phyloP scores from a whole-genome alignment of 2,113 vertebrate species.

The Tenrec ecaudatus region DNA sequence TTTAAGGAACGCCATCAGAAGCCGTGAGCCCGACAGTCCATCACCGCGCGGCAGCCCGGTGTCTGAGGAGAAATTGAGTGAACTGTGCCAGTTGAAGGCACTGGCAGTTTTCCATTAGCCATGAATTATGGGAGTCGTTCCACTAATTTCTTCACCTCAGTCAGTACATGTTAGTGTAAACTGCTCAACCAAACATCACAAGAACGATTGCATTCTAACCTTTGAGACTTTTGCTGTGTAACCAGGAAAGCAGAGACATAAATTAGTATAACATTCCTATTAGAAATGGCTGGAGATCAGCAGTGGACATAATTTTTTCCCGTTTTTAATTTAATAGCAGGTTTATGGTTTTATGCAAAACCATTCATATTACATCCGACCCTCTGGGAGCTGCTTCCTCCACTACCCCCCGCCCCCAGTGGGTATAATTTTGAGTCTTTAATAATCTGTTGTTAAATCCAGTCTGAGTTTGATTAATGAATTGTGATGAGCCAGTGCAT shows the following conservation, averaged over 20 bases:
- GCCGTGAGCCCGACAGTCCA: constrained; percentile 59
- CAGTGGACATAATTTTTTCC: constrained; percentile 86
- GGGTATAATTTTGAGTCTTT: constrained; percentile 89
- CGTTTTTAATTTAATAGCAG: constrained; percentile 90
- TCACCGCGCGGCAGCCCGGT: constrained; percentile 70
- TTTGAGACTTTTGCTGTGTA: constrained; percentile 85
- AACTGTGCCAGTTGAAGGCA: constrained; percentile 81
- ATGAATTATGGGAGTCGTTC: constrained; percentile 88
- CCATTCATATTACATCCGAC: constrained; percentile 87
- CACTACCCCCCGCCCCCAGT: background rate
- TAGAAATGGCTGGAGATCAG: constrained; percentile 86
- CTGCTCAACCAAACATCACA: constrained; percentile 88
- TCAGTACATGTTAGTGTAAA: constrained; percentile 86
- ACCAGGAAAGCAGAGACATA: constrained; percentile 85
- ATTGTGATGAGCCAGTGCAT: constrained; percentile 89
- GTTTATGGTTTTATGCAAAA: constrained; percentile 91
- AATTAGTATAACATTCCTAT: constrained; percentile 84
- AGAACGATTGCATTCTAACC: constrained; percentile 85
- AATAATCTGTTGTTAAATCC: constrained; percentile 90
- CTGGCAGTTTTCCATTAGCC: constrained; percentile 86
- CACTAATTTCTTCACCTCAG: constrained; percentile 89
- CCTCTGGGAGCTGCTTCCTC: constrained; percentile 84
- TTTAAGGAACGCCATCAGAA: constrained; percentile 62
- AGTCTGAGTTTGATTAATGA: constrained; percentile 89
- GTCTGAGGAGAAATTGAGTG: constrained; percentile 79